Evolutionary conservation across 37 sponge, comb jelly and placozoan genomes (phyloP).

Genomic region (Amphimedon queenslandica): DNA sequence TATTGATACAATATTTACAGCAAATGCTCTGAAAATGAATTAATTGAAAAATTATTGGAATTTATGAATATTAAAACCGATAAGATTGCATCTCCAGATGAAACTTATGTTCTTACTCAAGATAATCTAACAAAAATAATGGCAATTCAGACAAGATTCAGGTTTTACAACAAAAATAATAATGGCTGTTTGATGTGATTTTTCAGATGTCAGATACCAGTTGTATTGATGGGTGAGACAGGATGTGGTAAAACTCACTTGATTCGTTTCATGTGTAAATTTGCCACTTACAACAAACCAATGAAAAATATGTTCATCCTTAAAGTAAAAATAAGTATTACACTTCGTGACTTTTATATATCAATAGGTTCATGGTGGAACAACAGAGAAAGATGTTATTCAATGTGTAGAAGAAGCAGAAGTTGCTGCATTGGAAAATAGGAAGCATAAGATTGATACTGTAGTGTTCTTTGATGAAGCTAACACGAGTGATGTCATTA

Average conservation of each 20-base stretch:
- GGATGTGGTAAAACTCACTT: slow-evolving; percentile 97
- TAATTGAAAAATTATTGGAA: not conserved
- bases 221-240: slow-evolving; percentile 97
- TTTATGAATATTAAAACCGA: slow-evolving; percentile 14
- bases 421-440: slow-evolving; percentile 56
- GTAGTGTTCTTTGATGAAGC: slow-evolving; percentile 91
- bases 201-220: slow-evolving; percentile 85
- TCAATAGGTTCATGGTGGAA: slow-evolving; percentile 86
- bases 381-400: slow-evolving; percentile 59
- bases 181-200: too few species aligned
- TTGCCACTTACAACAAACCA: slow-evolving; percentile 10
- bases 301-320: slow-evolving; percentile 59
- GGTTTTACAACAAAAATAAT: slow-evolving; percentile 23
- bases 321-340: too few species aligned
- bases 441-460: slow-evolving; percentile 31
- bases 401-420: slow-evolving; percentile 54
- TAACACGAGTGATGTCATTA: slow-evolving; percentile 89
- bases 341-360: too few species aligned
- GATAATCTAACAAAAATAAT: slow-evolving; percentile 86
- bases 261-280: slow-evolving; percentile 85
- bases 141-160: slow-evolving; percentile 94
- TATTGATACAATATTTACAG: too few species aligned
- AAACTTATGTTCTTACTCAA: slow-evolving; percentile 73
- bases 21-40: too few species aligned
- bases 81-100: slow-evolving; percentile 51